phyloP scores from a whole-genome alignment of 2,888 invertebrate genomes.

The Drosophila prostipennis region DNA sequence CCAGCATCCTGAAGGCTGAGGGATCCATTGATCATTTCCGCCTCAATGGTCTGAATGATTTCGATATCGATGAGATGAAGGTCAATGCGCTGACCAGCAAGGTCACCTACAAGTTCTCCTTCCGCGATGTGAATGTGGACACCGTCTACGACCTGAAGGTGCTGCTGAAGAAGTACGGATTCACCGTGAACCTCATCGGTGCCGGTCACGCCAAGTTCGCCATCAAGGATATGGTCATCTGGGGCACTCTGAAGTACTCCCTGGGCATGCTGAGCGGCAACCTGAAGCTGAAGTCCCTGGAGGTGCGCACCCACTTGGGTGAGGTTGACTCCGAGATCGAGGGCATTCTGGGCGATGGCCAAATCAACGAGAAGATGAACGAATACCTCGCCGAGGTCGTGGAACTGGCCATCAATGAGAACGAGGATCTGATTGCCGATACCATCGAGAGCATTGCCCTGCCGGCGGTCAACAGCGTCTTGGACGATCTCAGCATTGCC shows the following conservation, averaged over 20 bases:
- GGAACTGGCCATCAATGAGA: conserved; percentile 73
- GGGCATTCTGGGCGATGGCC: conserved; percentile 78
- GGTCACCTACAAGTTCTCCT: conserved; percentile 69
- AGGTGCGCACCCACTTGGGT: conserved; percentile 73
- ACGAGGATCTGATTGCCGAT: conserved; percentile 71
- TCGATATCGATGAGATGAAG: conserved; percentile 74
- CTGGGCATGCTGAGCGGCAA: conserved; percentile 68
- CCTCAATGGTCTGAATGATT: conserved; percentile 76
- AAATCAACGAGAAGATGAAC: conserved; percentile 76
- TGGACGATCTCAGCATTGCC: conserved; percentile 64
- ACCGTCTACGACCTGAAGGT: conserved; percentile 72
- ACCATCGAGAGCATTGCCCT: conserved; percentile 71
- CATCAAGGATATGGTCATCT: conserved; percentile 71
- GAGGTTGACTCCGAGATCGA: conserved; percentile 78
- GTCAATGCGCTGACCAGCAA: conserved; percentile 77
- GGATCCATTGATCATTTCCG: conserved; percentile 72
- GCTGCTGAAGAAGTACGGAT: conserved; percentile 74
- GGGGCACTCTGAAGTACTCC: conserved; percentile 75
- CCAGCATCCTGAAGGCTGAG: conserved; percentile 47
- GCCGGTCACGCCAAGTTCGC: conserved; percentile 75
- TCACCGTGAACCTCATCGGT: conserved; percentile 79
- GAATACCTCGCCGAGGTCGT: conserved; percentile 71
- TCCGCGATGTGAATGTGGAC: conserved; percentile 72
- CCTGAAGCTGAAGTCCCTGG: conserved; percentile 73
- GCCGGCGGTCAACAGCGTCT: conserved; percentile 65